Evolutionary conservation across 2,797 vertebrate species (phyloP).

Genomic region (Coregonus ussuriensis): DNA sequence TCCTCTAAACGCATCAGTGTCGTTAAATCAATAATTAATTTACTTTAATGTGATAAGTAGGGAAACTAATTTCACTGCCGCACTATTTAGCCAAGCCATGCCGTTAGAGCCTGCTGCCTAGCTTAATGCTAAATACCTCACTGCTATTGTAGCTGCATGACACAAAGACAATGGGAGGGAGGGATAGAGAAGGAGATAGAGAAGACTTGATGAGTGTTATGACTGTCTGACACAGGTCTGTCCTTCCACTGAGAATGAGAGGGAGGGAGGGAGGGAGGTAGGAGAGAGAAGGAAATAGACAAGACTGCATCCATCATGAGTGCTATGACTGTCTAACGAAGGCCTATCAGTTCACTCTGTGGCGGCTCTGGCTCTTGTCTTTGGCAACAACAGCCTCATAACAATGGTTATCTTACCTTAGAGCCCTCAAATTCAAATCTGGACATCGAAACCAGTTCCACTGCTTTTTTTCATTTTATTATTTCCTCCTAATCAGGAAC

Average conservation of each 20-base stretch:
- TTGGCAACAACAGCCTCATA: no score
- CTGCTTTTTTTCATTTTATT: no score
- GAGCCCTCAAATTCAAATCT: no score
- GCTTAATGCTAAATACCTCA: slow-evolving; percentile 82
- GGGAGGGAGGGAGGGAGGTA: not conserved
- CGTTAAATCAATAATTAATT: slow-evolving; percentile 98
- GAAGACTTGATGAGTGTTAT: not conserved
- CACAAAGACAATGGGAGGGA: slow-evolving; percentile 52
- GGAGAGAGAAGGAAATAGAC: slow-evolving; percentile 8
- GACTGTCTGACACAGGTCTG: not conserved
- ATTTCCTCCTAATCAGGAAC: no score
- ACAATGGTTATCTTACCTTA: no score
- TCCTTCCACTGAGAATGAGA: not conserved
- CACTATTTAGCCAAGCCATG: slow-evolving; percentile 86
- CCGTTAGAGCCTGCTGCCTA: slow-evolving; percentile 63
- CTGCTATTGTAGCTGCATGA: slow-evolving; percentile 67
- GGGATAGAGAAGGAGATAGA: slow-evolving; percentile 23
- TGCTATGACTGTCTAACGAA: no score
- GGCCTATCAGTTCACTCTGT: no score
- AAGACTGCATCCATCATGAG: not conserved
- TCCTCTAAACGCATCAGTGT: slow-evolving; percentile 92
- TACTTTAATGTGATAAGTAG: slow-evolving; percentile 99
- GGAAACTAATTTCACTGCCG: slow-evolving; percentile 93
- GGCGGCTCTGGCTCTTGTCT: no score
- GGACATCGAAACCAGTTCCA: no score